Conservation (phyloP, 2,888 invertebrate species). For the Mantis religiosa region DNA sequence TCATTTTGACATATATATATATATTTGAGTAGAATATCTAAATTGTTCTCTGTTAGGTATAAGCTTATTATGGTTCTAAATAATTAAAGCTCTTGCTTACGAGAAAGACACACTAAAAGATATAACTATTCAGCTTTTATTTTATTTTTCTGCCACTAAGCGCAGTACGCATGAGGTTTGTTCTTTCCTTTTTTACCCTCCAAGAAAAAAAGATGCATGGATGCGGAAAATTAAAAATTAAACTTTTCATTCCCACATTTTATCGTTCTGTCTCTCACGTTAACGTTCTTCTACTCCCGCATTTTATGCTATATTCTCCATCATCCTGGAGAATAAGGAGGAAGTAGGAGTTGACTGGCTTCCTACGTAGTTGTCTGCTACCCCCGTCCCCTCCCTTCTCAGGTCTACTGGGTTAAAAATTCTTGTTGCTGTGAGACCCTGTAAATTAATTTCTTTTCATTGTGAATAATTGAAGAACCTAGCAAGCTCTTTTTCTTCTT, state of each 20-base stretch:
- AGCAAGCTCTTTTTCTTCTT: not conserved
- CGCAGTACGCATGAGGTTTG: not conserved
- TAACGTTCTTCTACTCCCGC: not conserved
- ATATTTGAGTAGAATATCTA: no score
- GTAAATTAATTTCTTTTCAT: not conserved
- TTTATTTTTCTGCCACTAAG: not conserved
- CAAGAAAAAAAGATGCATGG: not conserved
- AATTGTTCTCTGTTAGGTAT: no score
- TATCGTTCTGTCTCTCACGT: not conserved
- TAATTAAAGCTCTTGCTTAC: no score
- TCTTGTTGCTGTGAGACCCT: not conserved
- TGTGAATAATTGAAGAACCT: not conserved
- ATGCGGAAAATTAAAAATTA: conserved; percentile 15
- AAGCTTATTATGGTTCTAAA: no score
- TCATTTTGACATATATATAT: no score
- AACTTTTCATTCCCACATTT: conserved; percentile 10
- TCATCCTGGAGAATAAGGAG: not conserved
- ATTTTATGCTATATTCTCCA: not conserved
- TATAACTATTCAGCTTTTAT: no score
- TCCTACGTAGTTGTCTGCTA: not conserved
- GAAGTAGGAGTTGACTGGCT: not conserved
- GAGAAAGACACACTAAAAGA: no score
- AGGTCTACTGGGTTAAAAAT: not conserved
- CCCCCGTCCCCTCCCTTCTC: not conserved
- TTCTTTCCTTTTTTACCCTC: not conserved